Evolutionary conservation across 2,797 vertebrate genomes (phyloP).

Genomic region (Diglossa cyanea): DNA sequence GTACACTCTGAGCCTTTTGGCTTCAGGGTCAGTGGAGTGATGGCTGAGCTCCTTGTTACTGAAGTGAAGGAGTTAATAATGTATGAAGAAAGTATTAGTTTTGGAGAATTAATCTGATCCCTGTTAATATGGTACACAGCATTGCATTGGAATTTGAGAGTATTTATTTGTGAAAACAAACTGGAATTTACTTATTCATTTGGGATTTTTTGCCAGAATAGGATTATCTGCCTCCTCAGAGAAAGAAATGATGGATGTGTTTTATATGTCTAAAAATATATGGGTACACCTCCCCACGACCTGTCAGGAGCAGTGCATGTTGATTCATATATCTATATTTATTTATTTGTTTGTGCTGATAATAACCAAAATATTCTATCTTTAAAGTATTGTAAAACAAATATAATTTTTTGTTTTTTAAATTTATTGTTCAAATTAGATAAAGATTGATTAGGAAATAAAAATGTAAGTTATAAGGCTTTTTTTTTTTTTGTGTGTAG

Average conservation of each 20-base stretch:
- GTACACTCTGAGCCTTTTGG: not conserved
- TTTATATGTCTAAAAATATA: not conserved
- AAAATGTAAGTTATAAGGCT: not conserved
- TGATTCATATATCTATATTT: not conserved
- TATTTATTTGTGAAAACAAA: not conserved
- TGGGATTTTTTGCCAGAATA: not conserved
- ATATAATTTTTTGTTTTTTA: not conserved
- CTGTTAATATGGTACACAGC: not conserved
- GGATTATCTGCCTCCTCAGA: not conserved
- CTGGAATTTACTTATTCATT: not conserved
- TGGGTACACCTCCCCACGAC: fast-evolving
- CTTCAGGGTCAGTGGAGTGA: not conserved
- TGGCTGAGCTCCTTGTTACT: not conserved
- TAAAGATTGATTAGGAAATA: not conserved
- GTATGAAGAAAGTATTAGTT: not conserved
- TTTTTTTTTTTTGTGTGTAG: fast-evolving
- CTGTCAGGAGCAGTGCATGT: not conserved
- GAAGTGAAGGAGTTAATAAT: not conserved
- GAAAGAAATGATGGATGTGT: not conserved
- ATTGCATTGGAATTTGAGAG: not conserved
- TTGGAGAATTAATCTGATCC: not conserved
- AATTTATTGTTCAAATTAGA: not conserved
- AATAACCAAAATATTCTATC: not conserved
- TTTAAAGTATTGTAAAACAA: not conserved
- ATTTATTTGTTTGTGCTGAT: not conserved